Percentiles rank a stretch among this genome's conserved stretches.
Evolutionary conservation across 2,797 vertebrate species (phyloP).

Genomic region (Macroramphosus scolopax): DNA sequence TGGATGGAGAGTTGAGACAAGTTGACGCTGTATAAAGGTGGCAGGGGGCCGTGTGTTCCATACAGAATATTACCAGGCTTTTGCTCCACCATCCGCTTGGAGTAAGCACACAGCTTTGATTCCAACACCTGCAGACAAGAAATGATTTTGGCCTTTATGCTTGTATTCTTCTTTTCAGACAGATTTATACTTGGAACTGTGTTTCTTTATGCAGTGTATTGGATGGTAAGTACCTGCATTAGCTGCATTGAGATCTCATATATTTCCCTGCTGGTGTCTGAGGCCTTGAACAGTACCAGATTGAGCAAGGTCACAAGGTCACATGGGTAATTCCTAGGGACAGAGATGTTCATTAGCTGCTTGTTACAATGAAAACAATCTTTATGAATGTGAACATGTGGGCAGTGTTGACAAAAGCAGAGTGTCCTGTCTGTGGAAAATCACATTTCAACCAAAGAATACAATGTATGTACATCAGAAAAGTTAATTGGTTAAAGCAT

Average conservation of each 20-base stretch:
- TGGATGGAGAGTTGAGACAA: constrained; percentile 89
- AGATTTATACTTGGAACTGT: background rate
- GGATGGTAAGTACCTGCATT: constrained; percentile 86
- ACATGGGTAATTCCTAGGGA: constrained; percentile 92
- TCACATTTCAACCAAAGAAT: constrained; percentile 1
- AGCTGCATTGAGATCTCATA: constrained; percentile 99
- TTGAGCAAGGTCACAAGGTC: constrained; percentile 97
- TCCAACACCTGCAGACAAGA: constrained; percentile 86
- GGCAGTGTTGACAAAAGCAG: background rate
- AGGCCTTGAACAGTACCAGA: constrained; percentile 96
- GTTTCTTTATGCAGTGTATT: background rate
- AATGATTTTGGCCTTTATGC: no score
- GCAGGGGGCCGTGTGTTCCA: constrained; percentile 92
- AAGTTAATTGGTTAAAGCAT: no score
- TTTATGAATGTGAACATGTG: no score
- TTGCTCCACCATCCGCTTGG: constrained; percentile 93
- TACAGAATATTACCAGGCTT: constrained; percentile 92
- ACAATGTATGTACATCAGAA: no score
- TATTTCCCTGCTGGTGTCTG: constrained; percentile 96
- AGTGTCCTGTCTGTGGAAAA: background rate
- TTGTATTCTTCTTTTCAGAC: no score
- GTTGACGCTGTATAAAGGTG: constrained; percentile 93
- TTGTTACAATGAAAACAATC: background rate
- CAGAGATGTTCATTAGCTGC: background rate
- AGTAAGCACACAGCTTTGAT: constrained; percentile 93